These are phyloP conservation scores for Brachystomella parvula DNA, from an alignment of 1,140 invertebrate genomes.

Conservation along the genomic window DNA sequence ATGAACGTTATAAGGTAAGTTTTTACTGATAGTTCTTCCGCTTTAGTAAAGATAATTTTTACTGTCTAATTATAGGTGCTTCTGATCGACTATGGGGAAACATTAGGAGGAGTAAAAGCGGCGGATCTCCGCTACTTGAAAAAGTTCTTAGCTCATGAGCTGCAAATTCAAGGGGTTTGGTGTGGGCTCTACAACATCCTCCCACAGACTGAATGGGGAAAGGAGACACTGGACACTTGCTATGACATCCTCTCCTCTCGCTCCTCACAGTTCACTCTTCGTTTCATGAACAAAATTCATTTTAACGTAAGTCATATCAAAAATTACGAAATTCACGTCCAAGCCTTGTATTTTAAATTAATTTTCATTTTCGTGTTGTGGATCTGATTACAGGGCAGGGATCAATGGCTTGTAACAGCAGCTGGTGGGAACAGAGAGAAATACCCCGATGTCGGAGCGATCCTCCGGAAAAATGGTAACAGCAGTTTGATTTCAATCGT, in stretches of 20 bases:
- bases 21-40: neutral
- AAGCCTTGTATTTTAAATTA: too few relatives aligned
- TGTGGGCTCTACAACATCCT: neutral
- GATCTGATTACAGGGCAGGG: slow-evolving; percentile 3
- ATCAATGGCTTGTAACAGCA: neutral
- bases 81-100: neutral
- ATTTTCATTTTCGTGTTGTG: too few relatives aligned
- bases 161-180: neutral
- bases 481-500: neutral
- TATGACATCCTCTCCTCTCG: neutral
- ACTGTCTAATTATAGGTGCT: neutral
- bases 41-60: neutral
- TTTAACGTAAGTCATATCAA: neutral
- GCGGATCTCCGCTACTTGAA: neutral
- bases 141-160: neutral
- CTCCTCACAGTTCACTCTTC: neutral
- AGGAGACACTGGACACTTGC: neutral
- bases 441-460: neutral
- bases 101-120: neutral
- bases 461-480: neutral
- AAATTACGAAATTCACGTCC: neutral
- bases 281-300: neutral
- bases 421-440: neutral
- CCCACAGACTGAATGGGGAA: neutral
- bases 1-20: neutral